Evolutionary conservation across 2,113 vertebrate species (phyloP), one percentile per base, ranked within the genome.

Genomic region (Hypomesus transpacificus): DNA sequence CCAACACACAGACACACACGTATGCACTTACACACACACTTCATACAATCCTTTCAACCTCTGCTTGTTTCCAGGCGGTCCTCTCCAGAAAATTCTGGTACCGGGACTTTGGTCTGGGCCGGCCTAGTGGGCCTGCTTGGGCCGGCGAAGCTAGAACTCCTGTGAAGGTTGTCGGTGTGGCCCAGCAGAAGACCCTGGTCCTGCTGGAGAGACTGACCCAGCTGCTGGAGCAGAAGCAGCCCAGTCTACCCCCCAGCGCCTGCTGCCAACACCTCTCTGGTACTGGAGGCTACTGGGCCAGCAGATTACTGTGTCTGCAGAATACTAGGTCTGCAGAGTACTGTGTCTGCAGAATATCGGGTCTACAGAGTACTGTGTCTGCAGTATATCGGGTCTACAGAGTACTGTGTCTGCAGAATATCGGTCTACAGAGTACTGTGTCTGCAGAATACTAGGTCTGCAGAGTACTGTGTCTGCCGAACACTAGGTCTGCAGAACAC

Each of bases 161-260:
- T 20, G 59, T 62, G 0, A 73, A 84, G 14, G 56, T 79, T 0
- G 20, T 31, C 34, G 76, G 78, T 21, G 17, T 84, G 59, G 75
- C 90, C 70, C 92, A 90, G 34, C 89, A 87, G 5, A 88, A 87
- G 21, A 80, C 94, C 75, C 80, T 95, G 80, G 93, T 92, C 0
- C 87, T 93, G 66, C 85, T 98, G 68, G 92, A 87, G 61, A 83
- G 78, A 39, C 75, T 89, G 3, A 83, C 92, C 34, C 87, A 85
- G 24, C n/a, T 84, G 1, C 79, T 96, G 65, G 74, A 88, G 59
- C 86, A 91, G 13, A 89, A 83, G 26, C 88, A 83, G 18, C 22
- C 21, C 57, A 70, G 77, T 59, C 74, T 74, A 16, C 83, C 68
- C 8, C 51, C 84, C 21, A 82, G 84, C 56, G 57, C 62, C 51